A percentile compares a stretch with the other conserved stretches of the same genome.
Conservation (phyloP, 2,113 vertebrate genomes). For the Gallinago media region DNA sequence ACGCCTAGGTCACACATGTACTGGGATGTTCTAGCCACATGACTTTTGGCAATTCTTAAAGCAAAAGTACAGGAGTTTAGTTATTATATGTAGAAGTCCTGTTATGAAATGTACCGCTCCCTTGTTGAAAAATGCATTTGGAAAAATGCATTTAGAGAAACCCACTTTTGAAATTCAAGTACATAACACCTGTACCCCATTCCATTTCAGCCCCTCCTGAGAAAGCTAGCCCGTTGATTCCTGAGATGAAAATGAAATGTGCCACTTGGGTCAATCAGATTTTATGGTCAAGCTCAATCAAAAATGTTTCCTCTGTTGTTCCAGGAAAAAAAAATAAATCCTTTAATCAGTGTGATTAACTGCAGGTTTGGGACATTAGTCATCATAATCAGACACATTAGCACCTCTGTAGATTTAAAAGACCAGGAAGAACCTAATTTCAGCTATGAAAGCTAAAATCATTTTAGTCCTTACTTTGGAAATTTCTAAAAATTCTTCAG, state of each 20-base stretch:
- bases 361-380: not conserved
- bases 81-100: not conserved
- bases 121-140: not conserved
- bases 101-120: not conserved
- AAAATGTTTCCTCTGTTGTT: not conserved
- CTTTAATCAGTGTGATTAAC: not conserved
- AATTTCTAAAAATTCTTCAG: not conserved
- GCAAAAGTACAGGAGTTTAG: not conserved
- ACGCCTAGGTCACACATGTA: accelerated
- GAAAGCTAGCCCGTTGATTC: not conserved
- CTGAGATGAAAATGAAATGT: not conserved
- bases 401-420: not conserved
- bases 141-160: not conserved
- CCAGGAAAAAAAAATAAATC: not conserved
- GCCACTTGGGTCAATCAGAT: not conserved
- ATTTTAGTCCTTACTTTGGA: not conserved
- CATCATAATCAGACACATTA: not conserved
- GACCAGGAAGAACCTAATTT: not conserved
- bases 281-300: not conserved
- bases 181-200: not conserved
- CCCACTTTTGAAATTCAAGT: not conserved
- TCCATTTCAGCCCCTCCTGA: not conserved
- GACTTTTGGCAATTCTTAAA: not conserved
- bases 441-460: not conserved
- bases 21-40: not conserved